phyloP scores from a whole-genome alignment of 2,888 invertebrate genomes.

The Oscheius myriophilus region DNA sequence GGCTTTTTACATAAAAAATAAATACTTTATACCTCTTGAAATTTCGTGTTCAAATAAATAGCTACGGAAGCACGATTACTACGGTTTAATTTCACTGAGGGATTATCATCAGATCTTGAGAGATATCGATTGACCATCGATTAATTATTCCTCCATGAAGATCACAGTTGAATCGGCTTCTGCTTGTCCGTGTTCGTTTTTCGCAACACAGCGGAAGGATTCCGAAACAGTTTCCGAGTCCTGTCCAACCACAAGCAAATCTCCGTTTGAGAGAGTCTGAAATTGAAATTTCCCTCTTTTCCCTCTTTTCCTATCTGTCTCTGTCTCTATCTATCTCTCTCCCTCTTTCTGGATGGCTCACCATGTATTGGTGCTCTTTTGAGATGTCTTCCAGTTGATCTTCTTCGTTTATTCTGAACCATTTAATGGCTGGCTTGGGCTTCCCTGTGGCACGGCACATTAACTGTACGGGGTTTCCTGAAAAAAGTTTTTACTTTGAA shows the following conservation, averaged over 20 bases:
- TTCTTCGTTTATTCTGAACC: conserved; percentile 42
- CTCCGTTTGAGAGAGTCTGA: conserved; percentile 36
- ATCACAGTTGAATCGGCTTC: conserved; percentile 38
- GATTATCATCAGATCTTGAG: no score
- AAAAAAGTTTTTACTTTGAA: no score
- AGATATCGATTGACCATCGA: no score
- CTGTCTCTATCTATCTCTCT: no score
- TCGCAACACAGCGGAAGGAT: conserved; percentile 45
- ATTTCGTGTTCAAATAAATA: no score
- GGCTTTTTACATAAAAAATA: no score
- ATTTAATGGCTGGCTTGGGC: conserved; percentile 37
- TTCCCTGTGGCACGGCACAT: conserved; percentile 37
- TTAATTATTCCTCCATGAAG: conserved; percentile 32
- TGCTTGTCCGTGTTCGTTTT: conserved; percentile 35
- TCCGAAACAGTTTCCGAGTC: conserved; percentile 35
- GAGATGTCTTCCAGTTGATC: conserved; percentile 39
- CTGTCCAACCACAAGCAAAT: conserved; percentile 42
- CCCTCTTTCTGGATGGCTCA: no score
- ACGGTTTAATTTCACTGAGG: no score
- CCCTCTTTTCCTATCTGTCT: no score
- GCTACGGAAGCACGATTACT: no score
- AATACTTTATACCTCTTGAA: no score
- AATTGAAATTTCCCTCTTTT: background rate
- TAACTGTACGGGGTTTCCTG: conserved; percentile 36
- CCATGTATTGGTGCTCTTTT: conserved; percentile 35